phyloP scores from a whole-genome alignment of 1,140 invertebrate genomes.

The Pollicipes pollicipes region DNA sequence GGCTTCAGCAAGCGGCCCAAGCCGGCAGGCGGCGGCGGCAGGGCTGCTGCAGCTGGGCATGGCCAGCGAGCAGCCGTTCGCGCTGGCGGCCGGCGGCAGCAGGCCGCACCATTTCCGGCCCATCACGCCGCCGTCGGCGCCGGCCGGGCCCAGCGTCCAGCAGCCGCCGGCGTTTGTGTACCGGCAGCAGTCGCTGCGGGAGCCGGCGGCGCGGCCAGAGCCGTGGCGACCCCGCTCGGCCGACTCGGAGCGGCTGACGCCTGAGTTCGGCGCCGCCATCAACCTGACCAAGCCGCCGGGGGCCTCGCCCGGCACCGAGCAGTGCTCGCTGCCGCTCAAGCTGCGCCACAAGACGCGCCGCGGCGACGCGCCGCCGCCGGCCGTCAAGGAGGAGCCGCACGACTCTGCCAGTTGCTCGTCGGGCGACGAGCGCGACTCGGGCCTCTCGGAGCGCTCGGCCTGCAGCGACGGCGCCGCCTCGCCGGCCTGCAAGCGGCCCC shows the following conservation, averaged over 20 bases:
- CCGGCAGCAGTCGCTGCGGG: background rate
- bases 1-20: conserved; percentile 63
- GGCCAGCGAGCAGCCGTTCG: background rate
- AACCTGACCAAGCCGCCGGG: background rate
- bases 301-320: background rate
- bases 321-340: conserved; percentile 55
- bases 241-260: background rate
- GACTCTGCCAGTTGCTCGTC: conserved; percentile 17
- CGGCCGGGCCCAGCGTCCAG: no score
- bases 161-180: background rate
- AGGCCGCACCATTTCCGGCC: background rate
- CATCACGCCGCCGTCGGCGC: background rate
- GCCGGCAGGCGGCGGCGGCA: conserved; percentile 16
- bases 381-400: conserved; percentile 17
- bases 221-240: background rate
- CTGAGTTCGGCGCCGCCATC: background rate
- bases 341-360: conserved; percentile 74
- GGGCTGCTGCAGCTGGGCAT: background rate
- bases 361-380: conserved; percentile 22
- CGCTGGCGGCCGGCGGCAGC: background rate
- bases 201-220: background rate
- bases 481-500: background rate
- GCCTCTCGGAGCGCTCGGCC: conserved; percentile 44
- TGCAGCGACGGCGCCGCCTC: background rate
- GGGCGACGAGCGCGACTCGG: conserved; percentile 65